Percentiles rank a stretch among this genome's conserved stretches.
These are phyloP conservation scores for Oncorhynchus masou DNA, from an alignment of 2,113 vertebrate species.

Conservation along the genomic window DNA sequence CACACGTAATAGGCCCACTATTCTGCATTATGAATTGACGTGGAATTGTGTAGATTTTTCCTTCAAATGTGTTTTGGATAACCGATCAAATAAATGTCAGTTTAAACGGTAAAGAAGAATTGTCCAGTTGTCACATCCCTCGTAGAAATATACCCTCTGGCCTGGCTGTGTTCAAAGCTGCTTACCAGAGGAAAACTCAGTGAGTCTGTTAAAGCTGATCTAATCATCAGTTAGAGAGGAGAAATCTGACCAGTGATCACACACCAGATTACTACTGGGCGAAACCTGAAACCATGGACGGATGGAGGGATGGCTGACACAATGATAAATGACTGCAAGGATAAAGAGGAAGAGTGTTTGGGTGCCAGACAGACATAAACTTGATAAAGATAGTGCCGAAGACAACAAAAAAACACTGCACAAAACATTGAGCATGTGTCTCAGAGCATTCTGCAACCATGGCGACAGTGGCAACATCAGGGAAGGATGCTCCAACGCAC, in stretches of 20 bases:
- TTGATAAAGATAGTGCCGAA: background rate
- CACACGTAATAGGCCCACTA: too few species aligned
- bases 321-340: background rate
- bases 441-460: conserved; percentile 25
- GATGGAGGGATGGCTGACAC: background rate
- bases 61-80: too few species aligned
- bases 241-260: conserved; percentile 44
- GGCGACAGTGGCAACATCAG: conserved; percentile 38
- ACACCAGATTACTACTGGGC: conserved; percentile 34
- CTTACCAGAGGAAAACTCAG: conserved; percentile 59
- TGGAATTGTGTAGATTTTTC: too few species aligned
- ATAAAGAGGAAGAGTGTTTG: background rate
- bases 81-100: too few species aligned
- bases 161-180: conserved; percentile 48
- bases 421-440: conserved; percentile 53
- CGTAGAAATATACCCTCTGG: background rate
- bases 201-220: conserved; percentile 65
- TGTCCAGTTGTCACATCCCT: too few species aligned
- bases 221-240: conserved; percentile 61
- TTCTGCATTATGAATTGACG: too few species aligned
- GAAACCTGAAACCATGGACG: conserved; percentile 9
- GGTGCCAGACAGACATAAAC: conserved; percentile 36
- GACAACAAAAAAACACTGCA: background rate
- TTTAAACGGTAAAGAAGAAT: too few species aligned
- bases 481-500: conserved; percentile 46